Evolutionary conservation across 2,888 invertebrate genomes (phyloP), one percentile per base, ranked within the genome.

Genomic region (Tenthredo mesomela): DNA sequence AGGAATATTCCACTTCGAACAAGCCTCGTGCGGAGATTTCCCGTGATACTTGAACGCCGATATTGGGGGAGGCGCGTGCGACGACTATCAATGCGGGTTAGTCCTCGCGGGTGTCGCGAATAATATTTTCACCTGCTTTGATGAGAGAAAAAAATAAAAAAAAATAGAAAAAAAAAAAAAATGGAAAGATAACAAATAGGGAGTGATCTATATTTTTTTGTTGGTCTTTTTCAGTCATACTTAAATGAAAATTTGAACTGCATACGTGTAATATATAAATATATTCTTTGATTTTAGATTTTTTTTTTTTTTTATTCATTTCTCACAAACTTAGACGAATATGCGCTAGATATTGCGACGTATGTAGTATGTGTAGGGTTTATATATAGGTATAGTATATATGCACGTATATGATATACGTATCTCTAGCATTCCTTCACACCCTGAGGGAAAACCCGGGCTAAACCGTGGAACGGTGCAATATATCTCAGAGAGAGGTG

Each of bases 41-140:
- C 82, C 82, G 82, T 82, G 82, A 82, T 82, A 82, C 61, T 70
- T 82, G 67, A 82, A 82, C 82, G 29, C 47, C 70, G 82, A 82
- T 82, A 82, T 82, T 82, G 82, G 82, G 47, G 67, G 47, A 25
- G 65, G 67, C 82, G 67, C 82, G 82, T 82, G 82, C 82, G 33
- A 65, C 67, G 82, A 65, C 82, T 82, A 43, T 70, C 82, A 70
- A 80, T 61, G 61, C 2, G 40, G 67, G 25, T 2, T 10, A 4
- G 15, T 33, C 25, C 18, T 78, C 37, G 15, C 18, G 15, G 73
- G 18, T 25, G 65, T 33, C 82, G 43, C 43, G 67, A 61, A 80
- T 50, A 50, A 80, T 61, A 40, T 80, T 73, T 73, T 43, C 40
- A 43, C 40, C 43, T 67, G 25, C 3, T 33, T 67, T 29, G 67